phyloP scores from a whole-genome alignment of 1,140 invertebrate species.

The Kradibia gibbosae region DNA sequence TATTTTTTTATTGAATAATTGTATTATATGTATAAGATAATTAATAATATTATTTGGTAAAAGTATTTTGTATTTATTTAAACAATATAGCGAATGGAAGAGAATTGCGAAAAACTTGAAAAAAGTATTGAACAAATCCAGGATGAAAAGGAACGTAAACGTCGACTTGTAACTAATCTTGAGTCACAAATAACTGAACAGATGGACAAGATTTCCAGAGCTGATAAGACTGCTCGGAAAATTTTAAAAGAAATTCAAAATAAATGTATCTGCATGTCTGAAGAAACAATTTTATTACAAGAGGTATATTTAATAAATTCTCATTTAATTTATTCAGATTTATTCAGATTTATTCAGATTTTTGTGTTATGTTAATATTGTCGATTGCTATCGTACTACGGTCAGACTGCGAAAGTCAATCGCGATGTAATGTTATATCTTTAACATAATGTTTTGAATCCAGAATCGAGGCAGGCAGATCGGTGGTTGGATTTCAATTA shows the following conservation, averaged over 20 bases:
- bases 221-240: constrained; percentile 62
- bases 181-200: constrained; percentile 65
- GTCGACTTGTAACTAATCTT: constrained; percentile 54
- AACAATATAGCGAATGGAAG: constrained; percentile 56
- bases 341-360: too few relatives aligned
- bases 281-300: constrained; percentile 60
- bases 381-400: too few relatives aligned
- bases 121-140: constrained; percentile 58
- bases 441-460: too few relatives aligned
- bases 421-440: too few relatives aligned
- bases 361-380: too few relatives aligned
- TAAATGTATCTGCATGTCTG: constrained; percentile 56
- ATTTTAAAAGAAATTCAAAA: constrained; percentile 62
- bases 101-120: constrained; percentile 54
- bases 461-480: too few relatives aligned
- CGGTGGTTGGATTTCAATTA: too few relatives aligned
- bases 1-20: too few relatives aligned
- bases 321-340: neutral
- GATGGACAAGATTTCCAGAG: constrained; percentile 61
- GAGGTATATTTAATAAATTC: constrained; percentile 56
- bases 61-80: constrained; percentile 37
- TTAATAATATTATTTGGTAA: neutral
- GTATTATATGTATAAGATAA: neutral
- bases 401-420: too few relatives aligned
- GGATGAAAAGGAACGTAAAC: constrained; percentile 61